Conservation (phyloP, 2,888 invertebrate genomes). For the Mylabris sibirica region DNA sequence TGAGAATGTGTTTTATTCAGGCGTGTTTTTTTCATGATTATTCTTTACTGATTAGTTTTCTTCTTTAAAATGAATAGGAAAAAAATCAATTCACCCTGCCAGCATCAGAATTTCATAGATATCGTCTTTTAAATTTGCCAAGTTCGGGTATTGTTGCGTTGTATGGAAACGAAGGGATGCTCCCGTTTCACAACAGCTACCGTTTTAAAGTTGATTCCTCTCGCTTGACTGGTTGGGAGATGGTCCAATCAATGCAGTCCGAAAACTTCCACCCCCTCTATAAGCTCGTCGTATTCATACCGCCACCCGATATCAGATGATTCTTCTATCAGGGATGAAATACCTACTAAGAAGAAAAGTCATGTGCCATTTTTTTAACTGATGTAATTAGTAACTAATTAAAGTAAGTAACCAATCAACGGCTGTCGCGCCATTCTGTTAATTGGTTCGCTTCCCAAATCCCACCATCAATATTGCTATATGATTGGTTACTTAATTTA, state of each 20-base stretch:
- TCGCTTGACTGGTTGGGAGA: conserved; percentile 62
- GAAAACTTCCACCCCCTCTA: conserved; percentile 49
- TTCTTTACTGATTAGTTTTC: background rate
- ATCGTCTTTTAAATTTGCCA: conserved; percentile 23
- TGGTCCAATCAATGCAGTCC: conserved; percentile 62
- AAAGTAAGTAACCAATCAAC: no score
- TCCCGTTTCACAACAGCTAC: conserved; percentile 38
- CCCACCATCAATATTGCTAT: no score
- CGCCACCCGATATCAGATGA: background rate
- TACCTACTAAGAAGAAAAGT: no score
- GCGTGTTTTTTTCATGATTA: background rate
- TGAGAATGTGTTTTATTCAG: no score
- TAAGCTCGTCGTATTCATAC: conserved; percentile 12
- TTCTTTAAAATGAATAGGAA: background rate
- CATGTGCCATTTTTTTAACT: no score
- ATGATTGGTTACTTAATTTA: no score
- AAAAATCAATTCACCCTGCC: background rate
- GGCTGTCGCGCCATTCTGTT: no score
- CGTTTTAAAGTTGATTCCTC: conserved; percentile 62
- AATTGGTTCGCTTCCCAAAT: no score
- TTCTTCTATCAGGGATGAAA: no score
- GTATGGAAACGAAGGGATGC: conserved; percentile 34
- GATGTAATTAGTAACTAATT: no score
- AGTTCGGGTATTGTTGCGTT: conserved; percentile 30
- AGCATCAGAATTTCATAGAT: background rate